Conservation (phyloP, 2,797 vertebrate species). For the Discoglossus pictus region DNA sequence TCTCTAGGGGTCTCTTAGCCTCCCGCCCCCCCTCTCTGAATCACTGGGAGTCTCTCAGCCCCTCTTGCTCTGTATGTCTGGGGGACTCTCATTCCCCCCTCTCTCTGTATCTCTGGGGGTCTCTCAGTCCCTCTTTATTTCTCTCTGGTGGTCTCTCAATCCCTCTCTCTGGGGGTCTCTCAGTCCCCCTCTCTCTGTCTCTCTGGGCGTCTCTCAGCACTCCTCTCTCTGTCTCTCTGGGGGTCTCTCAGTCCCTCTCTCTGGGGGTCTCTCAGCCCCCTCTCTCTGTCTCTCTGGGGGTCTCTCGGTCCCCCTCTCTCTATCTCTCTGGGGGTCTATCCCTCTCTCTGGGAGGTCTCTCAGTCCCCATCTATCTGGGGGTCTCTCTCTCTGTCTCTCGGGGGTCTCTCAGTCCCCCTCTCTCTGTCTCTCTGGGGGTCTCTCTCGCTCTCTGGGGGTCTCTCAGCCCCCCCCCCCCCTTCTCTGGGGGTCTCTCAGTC, state of each 20-base stretch:
- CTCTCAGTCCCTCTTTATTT: background rate
- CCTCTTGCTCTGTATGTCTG: too few relatives aligned
- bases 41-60: background rate
- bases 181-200: background rate
- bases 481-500: too few relatives aligned
- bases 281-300: background rate
- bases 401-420: background rate
- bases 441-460: background rate
- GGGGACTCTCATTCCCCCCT: too few relatives aligned
- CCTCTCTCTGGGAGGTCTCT: background rate
- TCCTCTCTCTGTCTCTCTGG: too few relatives aligned
- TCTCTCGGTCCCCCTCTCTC: background rate
- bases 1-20: background rate
- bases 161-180: background rate
- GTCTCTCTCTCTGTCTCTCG: slow-evolving; percentile 3
- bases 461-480: too few relatives aligned
- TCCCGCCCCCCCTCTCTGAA: background rate
- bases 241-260: too few relatives aligned
- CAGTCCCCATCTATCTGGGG: background rate
- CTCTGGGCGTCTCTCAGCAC: too few relatives aligned
- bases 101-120: too few relatives aligned
- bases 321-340: background rate
- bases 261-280: background rate
- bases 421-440: background rate
- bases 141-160: background rate